Evolutionary conservation across 2,888 invertebrate species (phyloP).

Genomic region (Mesorhabditis belari): DNA sequence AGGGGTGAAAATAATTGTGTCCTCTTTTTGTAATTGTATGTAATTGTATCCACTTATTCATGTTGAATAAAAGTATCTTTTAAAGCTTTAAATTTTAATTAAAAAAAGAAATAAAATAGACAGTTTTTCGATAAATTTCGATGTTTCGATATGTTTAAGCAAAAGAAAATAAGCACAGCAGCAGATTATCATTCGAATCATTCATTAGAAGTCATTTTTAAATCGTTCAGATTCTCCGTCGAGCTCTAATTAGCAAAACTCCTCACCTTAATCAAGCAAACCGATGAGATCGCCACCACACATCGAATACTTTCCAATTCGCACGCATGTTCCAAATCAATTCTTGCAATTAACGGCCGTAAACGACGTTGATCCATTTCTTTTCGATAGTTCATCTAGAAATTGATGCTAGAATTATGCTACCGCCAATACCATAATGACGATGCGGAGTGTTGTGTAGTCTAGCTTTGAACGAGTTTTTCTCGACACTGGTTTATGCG

Average conservation of each 20-base stretch:
- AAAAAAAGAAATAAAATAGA: too few relatives aligned
- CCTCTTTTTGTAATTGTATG: too few relatives aligned
- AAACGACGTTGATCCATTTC: neutral
- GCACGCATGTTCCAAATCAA: neutral
- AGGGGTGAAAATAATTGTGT: too few relatives aligned
- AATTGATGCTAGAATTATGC: too few relatives aligned
- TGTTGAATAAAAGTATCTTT: too few relatives aligned
- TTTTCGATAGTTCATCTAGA: neutral
- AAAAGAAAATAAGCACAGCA: neutral
- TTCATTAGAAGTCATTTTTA: neutral
- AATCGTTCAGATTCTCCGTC: neutral
- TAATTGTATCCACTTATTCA: too few relatives aligned
- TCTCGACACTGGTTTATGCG: too few relatives aligned
- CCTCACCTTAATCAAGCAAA: conserved; percentile 10
- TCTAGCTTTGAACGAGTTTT: too few relatives aligned
- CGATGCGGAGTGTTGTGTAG: too few relatives aligned
- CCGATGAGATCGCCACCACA: conserved; percentile 8
- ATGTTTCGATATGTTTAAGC: neutral
- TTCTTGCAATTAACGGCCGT: neutral
- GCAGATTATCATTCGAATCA: neutral
- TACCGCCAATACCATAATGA: too few relatives aligned
- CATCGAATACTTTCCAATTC: conserved; percentile 4
- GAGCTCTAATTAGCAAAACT: conserved; percentile 4
- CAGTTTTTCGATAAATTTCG: neutral
- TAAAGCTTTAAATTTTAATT: too few relatives aligned